Evolutionary conservation across 1,140 invertebrate genomes (phyloP).

Genomic region (Globodera rostochiensis): DNA sequence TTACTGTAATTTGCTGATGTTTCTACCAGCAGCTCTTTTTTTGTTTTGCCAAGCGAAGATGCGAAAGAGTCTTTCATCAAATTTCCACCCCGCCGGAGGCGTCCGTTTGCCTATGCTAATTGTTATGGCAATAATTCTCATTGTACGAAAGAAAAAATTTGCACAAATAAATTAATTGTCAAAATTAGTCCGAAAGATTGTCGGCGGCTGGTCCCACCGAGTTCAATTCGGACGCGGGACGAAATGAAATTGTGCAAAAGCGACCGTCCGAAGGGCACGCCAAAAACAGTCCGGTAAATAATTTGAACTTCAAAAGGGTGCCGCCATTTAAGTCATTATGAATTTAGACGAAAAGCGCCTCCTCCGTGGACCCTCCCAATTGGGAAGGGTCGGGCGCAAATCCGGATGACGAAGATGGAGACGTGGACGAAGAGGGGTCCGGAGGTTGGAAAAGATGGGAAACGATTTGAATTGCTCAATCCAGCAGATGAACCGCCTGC

Average conservation of each 20-base stretch:
- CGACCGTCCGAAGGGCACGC: background rate
- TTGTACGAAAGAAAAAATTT: background rate
- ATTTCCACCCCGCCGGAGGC: background rate
- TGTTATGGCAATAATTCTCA: background rate
- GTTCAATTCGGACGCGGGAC: background rate
- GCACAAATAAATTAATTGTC: background rate
- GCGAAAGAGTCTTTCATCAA: background rate
- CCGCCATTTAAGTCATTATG: background rate
- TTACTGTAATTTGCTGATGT: background rate
- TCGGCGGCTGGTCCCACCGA: background rate
- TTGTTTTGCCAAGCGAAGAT: background rate
- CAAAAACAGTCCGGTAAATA: background rate
- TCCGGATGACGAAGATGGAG: conserved; percentile 9
- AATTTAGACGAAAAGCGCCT: background rate
- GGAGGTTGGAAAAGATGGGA: background rate
- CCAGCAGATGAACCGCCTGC: background rate
- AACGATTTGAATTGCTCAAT: background rate
- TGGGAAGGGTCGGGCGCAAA: conserved; percentile 10
- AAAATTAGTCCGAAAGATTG: background rate
- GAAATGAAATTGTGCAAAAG: no score
- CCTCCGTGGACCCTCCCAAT: background rate
- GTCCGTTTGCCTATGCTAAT: background rate
- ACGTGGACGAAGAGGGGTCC: conserved; percentile 14
- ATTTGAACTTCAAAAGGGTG: background rate
- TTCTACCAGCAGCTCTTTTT: background rate